Evolutionary conservation across 2,797 vertebrate species (phyloP), one percentile per base, ranked within the genome.

Genomic region (Alfaro cultratus): DNA sequence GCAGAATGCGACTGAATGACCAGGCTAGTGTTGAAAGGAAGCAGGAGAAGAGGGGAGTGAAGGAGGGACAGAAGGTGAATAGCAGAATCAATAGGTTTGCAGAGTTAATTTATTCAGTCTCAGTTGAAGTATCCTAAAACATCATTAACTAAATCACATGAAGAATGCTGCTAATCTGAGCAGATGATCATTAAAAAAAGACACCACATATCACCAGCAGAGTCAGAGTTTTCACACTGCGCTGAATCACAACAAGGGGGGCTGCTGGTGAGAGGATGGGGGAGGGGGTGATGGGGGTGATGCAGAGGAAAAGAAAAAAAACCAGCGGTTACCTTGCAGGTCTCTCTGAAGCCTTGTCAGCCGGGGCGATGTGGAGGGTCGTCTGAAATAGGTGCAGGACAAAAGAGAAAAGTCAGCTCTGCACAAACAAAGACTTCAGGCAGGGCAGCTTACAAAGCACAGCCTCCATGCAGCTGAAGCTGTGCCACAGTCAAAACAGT

Each of bases 311-410:
- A 86, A 90, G 77, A 86, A 78, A 85, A 88, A 74, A 93, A 84
- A n/a, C n/a, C 78, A 78, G 82, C 83, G 88, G 95, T 97, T 97
- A 99, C 99, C 99, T 99, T 75, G 94, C 95, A 70, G 97, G 95
- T 91, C 97, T 97, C 84, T 99, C 98, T 36, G 96, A 94, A 89
- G 95, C 94, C 93, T 92, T 97, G 86, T 99, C 97, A 76, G 96
- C 92, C 74, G 97, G 95, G 83, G 96, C 82, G 80, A 97, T 95
- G 91, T 96, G 96, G 70, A 99, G 95, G 74, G 97, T 98, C 51
- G 96, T 95, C 99, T 99, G 96, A 90, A 94, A 94, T 72, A 90
- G 81, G 68, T 84, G 93, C 88, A 95, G 84, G 89, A 96, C 72
- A 96, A 95, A 95, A 88, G 91, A 86, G 87, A 89, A 89, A 88